phyloP scores from a whole-genome alignment of 2,113 vertebrate genomes.

The Apteryx mantelli region DNA sequence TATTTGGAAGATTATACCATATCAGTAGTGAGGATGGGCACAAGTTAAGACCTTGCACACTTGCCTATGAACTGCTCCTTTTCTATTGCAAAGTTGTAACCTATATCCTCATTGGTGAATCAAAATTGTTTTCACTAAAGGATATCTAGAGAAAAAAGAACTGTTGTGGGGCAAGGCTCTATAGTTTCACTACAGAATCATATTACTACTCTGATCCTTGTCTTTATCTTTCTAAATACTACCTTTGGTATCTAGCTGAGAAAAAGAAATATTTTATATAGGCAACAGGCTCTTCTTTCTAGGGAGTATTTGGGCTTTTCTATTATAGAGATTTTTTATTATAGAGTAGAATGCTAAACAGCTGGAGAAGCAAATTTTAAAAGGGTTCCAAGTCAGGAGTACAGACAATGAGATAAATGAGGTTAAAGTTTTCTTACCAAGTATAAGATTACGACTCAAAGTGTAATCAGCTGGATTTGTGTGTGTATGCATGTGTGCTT shows the following conservation, averaged over 20 bases:
- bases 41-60: not conserved
- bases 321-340: not conserved
- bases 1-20: constrained; percentile 7
- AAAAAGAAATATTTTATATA: not conserved
- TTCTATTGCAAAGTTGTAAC: not conserved
- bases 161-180: not conserved
- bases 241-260: not conserved
- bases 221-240: not conserved
- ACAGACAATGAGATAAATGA: not conserved
- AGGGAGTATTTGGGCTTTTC: not conserved
- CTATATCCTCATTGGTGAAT: not conserved
- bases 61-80: not conserved
- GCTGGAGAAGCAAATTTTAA: not conserved
- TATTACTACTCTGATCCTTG: not conserved
- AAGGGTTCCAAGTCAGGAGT: not conserved
- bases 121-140: not conserved
- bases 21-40: not conserved
- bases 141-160: not conserved
- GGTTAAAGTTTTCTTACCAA: not conserved
- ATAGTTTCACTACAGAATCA: not conserved
- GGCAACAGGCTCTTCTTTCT: not conserved
- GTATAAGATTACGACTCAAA: not conserved
- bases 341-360: not conserved
- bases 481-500: not conserved
- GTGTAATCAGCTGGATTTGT: not conserved